Evolutionary conservation across 2,888 invertebrate species (phyloP), one percentile per base, ranked within the genome.

Genomic region (Parnassius glacialis): DNA sequence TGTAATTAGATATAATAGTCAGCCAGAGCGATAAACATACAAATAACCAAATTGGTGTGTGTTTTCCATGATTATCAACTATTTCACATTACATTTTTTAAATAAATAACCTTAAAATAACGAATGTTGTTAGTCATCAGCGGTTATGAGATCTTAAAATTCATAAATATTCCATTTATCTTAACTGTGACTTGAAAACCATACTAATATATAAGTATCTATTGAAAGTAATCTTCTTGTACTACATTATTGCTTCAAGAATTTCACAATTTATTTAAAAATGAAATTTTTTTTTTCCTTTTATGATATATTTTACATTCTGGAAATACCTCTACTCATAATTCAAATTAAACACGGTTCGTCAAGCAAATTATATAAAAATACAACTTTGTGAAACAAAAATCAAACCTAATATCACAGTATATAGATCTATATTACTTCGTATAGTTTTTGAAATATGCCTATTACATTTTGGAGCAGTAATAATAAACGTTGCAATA

Each of bases 401-500:
- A 57, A 48, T 13, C 47, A 25, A 47, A 57, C 42, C 43, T 3
- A 20, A 61, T 43, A 2, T 0, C 47, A 20, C 9, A 9, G 11
- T 0, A n/a, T 52, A 48, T 25, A 20, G 34, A 48, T 11, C 2
- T 48, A 20, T 48, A 57, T 48, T 53, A n/a, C 34, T 47, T 12
- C 1, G 20, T 47, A 9, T 1, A 13, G 42, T 44, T 9, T 11
- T 12, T 16, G 13, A 43, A 16, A 57, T 47, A 45, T 10, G 45
- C 52, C 52, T 47, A 47, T 44, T 56, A 42, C 10, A 61, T 61
- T 61, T 45, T 10, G 13, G 2, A 56, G 45, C 44, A n/a, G 44
- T 51, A 59, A 16, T 55, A 47, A 55, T 12, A 65, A 65, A 64
- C 51, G 54, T 59, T 64, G 61, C 61, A 64, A 62, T 64, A 65